Percentiles rank a stretch among this genome's conserved stretches.
These are phyloP conservation scores for Coronaproctus castanopsis DNA, from an alignment of 2,888 invertebrate genomes.

Conservation along the genomic window DNA sequence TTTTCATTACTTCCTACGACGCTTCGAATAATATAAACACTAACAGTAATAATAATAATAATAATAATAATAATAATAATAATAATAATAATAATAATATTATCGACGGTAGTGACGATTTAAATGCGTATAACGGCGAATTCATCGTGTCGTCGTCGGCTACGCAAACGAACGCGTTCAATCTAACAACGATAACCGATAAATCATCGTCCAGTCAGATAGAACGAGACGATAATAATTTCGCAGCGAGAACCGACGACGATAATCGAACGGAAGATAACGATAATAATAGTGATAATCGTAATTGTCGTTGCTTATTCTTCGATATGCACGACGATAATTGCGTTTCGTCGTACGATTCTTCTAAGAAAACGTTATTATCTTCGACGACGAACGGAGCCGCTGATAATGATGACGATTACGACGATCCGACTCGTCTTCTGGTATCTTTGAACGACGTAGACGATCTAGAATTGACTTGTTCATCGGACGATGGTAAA, in stretches of 20 bases:
- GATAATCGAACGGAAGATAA: not conserved
- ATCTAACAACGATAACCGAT: not conserved
- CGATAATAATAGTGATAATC: not conserved
- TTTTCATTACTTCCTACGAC: not conserved
- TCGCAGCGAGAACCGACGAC: not conserved
- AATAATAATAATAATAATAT: not conserved
- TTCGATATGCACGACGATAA: not conserved
- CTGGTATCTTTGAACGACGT: not conserved
- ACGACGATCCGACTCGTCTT: slow-evolving; percentile 4
- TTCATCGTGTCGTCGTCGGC: slow-evolving; percentile 7
- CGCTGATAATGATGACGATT: too few species aligned
- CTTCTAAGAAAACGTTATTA: not conserved
- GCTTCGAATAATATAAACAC: too few species aligned
- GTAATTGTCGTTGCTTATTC: not conserved
- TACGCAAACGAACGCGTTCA: slow-evolving; percentile 8
- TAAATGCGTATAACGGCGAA: not conserved
- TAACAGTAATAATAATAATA: too few species aligned
- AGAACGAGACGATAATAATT: not conserved
- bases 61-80: not conserved
- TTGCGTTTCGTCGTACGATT: not conserved
- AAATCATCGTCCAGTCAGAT: not conserved
- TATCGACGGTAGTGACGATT: not conserved
- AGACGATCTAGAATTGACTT: too few species aligned
- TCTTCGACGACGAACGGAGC: too few species aligned
- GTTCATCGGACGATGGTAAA: not conserved